Conservation (phyloP, 92 coral and sea anemone genomes). For the Umimayanthus chanpuru region DNA sequence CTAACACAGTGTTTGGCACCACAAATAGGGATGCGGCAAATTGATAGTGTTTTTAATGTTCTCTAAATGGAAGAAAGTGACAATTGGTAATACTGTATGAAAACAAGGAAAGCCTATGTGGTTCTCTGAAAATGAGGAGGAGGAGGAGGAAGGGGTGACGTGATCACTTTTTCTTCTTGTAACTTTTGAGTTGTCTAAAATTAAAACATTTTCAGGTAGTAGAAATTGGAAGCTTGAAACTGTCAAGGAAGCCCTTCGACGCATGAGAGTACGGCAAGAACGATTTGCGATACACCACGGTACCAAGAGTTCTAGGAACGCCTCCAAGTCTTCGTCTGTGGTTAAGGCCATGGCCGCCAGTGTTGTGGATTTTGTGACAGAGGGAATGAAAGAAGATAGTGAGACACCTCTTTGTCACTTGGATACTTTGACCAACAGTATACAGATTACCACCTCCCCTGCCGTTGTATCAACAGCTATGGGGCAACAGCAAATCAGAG, state of each 20-base stretch:
- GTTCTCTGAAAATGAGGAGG: no score
- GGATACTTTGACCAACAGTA: conserved; percentile 2
- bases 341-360: conserved; percentile 72
- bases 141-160: background rate
- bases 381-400: conserved; percentile 52
- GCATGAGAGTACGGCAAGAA: conserved; percentile 77
- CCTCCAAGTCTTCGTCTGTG: conserved; percentile 58
- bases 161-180: background rate
- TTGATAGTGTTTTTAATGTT: no score
- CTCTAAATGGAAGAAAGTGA: no score
- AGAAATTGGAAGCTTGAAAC: conserved; percentile 74
- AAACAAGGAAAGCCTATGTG: no score
- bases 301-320: conserved; percentile 45
- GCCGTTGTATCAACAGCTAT: conserved; percentile 72
- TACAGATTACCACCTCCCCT: conserved; percentile 63
- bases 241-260: conserved; percentile 72
- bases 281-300: conserved; percentile 65
- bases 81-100: no score
- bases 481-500: conserved; percentile 81
- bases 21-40: no score
- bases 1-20: no score
- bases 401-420: background rate
- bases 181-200: background rate
- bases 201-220: conserved; percentile 50
- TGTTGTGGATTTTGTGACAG: conserved; percentile 74